Percentiles rank a stretch among this genome's conserved stretches.
Evolutionary conservation across 2,113 vertebrate species (phyloP).

Genomic region (Halichoerus grypus): DNA sequence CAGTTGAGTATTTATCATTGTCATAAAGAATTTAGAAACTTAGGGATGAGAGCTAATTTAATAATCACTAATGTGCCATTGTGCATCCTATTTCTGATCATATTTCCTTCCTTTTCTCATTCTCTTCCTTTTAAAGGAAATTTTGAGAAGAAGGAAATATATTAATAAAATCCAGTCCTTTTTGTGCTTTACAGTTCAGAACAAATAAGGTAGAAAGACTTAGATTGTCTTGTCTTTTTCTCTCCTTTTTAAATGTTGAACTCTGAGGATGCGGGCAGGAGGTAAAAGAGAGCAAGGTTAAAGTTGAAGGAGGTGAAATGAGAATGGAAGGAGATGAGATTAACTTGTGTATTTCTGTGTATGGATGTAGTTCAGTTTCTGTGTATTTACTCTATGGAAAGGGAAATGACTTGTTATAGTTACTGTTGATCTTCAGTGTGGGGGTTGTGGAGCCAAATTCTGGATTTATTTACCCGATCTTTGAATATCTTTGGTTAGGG

Average conservation of each 20-base stretch:
- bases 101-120: constrained; percentile 30
- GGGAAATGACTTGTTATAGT: background rate
- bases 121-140: constrained; percentile 39
- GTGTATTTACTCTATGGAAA: constrained; percentile 7
- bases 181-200: constrained; percentile 6
- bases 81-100: background rate
- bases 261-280: background rate
- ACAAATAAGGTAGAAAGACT: constrained; percentile 24
- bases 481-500: constrained; percentile 48
- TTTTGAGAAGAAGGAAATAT: background rate
- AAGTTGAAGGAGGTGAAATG: background rate
- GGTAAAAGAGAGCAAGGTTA: background rate
- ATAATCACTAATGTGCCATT: background rate
- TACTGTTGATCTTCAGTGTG: background rate
- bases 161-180: constrained; percentile 55
- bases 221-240: background rate
- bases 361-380: background rate
- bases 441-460: background rate
- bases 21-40: constrained; percentile 40
- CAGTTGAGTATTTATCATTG: constrained; percentile 41
- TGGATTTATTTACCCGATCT: background rate
- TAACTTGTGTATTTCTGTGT: constrained; percentile 42
- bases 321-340: constrained; percentile 25
- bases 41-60: constrained; percentile 16
- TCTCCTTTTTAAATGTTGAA: background rate